Conservation (phyloP, 2,888 invertebrate genomes). For the Campoletis raptor region DNA sequence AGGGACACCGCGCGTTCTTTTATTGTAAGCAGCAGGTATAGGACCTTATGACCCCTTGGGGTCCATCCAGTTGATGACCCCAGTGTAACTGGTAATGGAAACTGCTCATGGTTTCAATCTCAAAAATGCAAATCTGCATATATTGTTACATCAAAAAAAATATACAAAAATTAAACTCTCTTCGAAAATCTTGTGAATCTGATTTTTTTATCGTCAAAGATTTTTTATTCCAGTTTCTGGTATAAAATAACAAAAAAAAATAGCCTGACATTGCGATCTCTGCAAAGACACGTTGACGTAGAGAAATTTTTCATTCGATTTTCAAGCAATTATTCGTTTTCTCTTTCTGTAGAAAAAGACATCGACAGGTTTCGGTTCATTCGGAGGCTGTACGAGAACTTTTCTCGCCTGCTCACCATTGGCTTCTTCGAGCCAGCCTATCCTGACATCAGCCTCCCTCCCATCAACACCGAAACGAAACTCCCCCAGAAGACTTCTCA, state of each 20-base stretch:
- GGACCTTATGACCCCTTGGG: slow-evolving; percentile 62
- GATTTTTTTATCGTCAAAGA: neutral
- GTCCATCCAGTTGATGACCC: slow-evolving; percentile 63
- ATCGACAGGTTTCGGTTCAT: slow-evolving; percentile 40
- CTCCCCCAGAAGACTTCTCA: slow-evolving; percentile 25
- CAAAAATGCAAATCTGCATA: neutral
- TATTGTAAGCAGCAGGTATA: slow-evolving; percentile 54
- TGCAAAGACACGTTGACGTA: neutral
- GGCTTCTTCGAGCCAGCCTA: slow-evolving; percentile 77
- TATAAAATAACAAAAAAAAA: neutral
- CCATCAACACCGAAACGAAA: slow-evolving; percentile 67
- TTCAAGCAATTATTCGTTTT: neutral
- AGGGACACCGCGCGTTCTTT: slow-evolving; percentile 22
- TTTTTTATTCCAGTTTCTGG: neutral
- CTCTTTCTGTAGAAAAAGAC: neutral
- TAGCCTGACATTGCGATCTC: neutral
- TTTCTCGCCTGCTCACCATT: slow-evolving; percentile 76
- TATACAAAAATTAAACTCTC: neutral
- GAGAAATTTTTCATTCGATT: neutral
- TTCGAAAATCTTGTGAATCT: neutral
- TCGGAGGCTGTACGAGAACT: slow-evolving; percentile 79
- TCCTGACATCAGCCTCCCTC: slow-evolving; percentile 76
- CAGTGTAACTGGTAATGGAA: slow-evolving; percentile 1
- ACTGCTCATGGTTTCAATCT: slow-evolving; percentile 1
- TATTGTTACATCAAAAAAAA: slow-evolving; percentile 10